phyloP scores from a whole-genome alignment of 2,797 vertebrate genomes.

The Neomorphus geoffroyi region DNA sequence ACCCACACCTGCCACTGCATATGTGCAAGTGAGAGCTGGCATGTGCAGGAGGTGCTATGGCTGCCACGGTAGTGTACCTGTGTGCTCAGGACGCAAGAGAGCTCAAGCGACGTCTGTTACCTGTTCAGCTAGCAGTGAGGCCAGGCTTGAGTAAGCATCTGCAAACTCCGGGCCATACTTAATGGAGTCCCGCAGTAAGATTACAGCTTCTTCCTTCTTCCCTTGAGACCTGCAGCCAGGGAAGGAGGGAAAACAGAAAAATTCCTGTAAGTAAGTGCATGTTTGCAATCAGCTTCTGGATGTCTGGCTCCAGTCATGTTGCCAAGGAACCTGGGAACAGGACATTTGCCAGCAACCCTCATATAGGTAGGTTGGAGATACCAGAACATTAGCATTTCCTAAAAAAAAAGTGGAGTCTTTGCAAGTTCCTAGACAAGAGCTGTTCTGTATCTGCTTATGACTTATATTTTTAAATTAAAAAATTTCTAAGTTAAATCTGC shows the following conservation, averaged over 20 bases:
- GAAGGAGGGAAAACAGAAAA: neutral
- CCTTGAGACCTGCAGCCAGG: constrained; percentile 82
- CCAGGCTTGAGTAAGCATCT: constrained; percentile 94
- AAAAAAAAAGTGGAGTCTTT: neutral
- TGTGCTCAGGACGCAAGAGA: rapidly evolving
- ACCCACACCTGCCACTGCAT: rapidly evolving
- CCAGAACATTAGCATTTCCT: neutral
- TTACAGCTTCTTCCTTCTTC: constrained; percentile 86
- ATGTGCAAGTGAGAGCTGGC: rapidly evolving
- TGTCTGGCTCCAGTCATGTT: neutral
- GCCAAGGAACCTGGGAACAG: neutral
- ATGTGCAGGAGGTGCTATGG: rapidly evolving
- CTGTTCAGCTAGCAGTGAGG: constrained; percentile 93
- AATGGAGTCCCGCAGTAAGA: constrained; percentile 87
- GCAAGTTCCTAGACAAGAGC: neutral
- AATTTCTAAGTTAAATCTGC: neutral
- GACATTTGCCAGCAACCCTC: neutral
- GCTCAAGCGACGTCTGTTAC: constrained; percentile 47
- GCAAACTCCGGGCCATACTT: constrained; percentile 89
- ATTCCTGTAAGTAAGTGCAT: constrained; percentile 8
- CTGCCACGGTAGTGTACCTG: neutral
- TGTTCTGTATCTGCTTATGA: neutral
- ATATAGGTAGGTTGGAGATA: neutral
- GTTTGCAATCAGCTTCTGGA: neutral
- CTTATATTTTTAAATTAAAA: neutral